Conservation (phyloP, 1,140 invertebrate species). For the Zophobas atratus region DNA sequence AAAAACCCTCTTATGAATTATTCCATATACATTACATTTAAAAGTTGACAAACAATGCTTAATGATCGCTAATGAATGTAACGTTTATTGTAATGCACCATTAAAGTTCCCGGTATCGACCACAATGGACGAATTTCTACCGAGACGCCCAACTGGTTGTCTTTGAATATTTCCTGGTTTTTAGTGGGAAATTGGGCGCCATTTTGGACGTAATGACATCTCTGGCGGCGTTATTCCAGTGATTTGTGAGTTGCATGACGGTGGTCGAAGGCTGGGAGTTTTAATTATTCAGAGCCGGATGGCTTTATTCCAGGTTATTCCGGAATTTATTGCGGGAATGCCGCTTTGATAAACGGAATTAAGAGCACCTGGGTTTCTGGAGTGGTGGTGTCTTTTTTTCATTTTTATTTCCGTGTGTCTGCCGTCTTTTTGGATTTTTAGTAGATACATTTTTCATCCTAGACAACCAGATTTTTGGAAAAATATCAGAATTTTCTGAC, state of each 20-base stretch:
- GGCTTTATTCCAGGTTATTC: neutral
- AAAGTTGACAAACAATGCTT: constrained; percentile 49
- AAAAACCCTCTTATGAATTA: constrained; percentile 42
- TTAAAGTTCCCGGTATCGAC: constrained; percentile 30
- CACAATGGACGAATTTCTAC: neutral
- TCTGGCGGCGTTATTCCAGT: constrained; percentile 28
- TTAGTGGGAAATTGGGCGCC: neutral
- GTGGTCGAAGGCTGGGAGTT: constrained; percentile 10
- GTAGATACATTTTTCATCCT: too few species aligned
- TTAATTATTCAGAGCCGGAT: constrained; percentile 27
- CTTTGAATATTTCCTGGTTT: constrained; percentile 12
- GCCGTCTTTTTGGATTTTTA: too few species aligned
- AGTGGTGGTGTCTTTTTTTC: too few species aligned
- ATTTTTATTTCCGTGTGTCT: too few species aligned
- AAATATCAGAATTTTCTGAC: too few species aligned
- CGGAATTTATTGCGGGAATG: too few species aligned
- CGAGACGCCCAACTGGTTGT: constrained; percentile 10
- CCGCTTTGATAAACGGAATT: too few species aligned
- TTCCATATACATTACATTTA: constrained; percentile 46
- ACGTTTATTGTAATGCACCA: constrained; percentile 35
- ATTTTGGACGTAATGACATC: constrained; percentile 29
- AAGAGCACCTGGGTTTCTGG: too few species aligned
- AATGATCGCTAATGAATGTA: constrained; percentile 49
- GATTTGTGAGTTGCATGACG: constrained; percentile 39
- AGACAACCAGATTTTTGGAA: too few species aligned